Percentiles rank a stretch among this genome's conserved stretches.
Conservation (phyloP, 2,797 vertebrate genomes). For the Ataeniobius toweri region DNA sequence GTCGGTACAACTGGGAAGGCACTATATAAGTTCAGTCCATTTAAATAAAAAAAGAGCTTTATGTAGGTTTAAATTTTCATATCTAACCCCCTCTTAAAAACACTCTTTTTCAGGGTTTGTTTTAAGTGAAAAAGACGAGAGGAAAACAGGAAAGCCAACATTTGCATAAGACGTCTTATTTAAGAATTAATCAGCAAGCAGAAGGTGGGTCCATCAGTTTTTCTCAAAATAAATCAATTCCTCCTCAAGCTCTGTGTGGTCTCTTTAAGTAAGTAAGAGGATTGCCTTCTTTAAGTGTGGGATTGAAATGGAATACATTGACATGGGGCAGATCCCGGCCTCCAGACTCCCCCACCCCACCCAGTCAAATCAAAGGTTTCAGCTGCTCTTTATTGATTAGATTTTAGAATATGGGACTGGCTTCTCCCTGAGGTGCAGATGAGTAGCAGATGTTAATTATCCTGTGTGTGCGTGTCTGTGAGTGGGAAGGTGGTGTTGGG, state of each 20-base stretch:
- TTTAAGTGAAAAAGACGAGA: constrained; percentile 22
- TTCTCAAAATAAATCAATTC: constrained; percentile 76
- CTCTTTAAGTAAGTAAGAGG: constrained; percentile 77
- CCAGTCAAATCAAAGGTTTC: constrained; percentile 80
- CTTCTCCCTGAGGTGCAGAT: constrained; percentile 77
- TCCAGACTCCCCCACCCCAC: constrained; percentile 53
- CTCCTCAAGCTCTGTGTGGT: constrained; percentile 57
- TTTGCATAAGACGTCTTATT: constrained; percentile 67
- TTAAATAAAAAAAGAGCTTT: not conserved
- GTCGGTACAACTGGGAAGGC: no score
- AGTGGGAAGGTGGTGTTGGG: constrained; percentile 37
- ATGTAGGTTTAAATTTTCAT: not conserved
- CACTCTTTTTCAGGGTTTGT: constrained; percentile 11
- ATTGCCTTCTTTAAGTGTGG: constrained; percentile 76
- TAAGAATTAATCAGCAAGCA: constrained; percentile 64
- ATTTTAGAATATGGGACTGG: constrained; percentile 78
- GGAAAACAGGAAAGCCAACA: constrained; percentile 32
- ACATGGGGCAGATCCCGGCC: constrained; percentile 62
- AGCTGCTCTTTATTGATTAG: constrained; percentile 82
- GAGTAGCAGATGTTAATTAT: constrained; percentile 81
- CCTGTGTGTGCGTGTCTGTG: constrained; percentile 60
- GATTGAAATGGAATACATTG: constrained; percentile 81
- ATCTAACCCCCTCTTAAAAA: not conserved
- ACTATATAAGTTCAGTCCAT: no score
- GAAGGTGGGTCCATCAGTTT: constrained; percentile 58